Evolutionary conservation across 2,888 invertebrate species (phyloP), one percentile per base, ranked within the genome.

Genomic region (Polietes domitor): DNA sequence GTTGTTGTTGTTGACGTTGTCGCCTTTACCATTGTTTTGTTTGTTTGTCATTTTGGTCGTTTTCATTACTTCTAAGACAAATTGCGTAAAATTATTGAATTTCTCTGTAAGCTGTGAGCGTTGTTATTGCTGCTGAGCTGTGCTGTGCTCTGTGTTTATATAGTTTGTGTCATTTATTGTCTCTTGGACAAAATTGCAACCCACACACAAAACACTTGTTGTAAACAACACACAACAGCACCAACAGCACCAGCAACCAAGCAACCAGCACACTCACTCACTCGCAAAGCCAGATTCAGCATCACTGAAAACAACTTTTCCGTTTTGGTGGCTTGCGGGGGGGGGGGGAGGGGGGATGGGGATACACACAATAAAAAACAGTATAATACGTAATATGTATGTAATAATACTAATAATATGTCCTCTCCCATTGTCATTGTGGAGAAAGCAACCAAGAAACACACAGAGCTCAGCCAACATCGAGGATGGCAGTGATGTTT

Each of bases 71-170:
- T 63, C 28, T 9, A 26, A 50, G 68, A 81, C 73, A 73, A 84
- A 84, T 79, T 84, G 84, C 84, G 78, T 81, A 72, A 84, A 81
- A 80, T 77, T 80, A 65, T 63, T 77, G 58, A 76, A 72, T 77
- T 43, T 77, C 37, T 73, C 24, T 80, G 21, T 41, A 19, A 41
- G 19, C 24, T 80, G 21, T 41, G 10, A 41, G 19, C 15, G 32
- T 65, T 65, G 65, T 19, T 65, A 37, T 17, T 63, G 63, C 32
- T 37, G 32, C n/a, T n/a, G n/a, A n/a, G n/a, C n/a, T n/a, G n/a
- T n/a, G n/a, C n/a, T n/a, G n/a, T n/a, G n/a, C n/a, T n/a, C n/a
- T n/a, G n/a, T n/a, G n/a, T 68, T 72, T 12, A 17, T 53, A 41
- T 43, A 24, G 58, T 58, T 58, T 43, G n/a, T 73, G 41, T 73